A percentile compares a stretch with the other conserved stretches of the same genome.
Evolutionary conservation across 64 coral and sea anemone species (phyloP).

Genomic region (Pachyseris speciosa): DNA sequence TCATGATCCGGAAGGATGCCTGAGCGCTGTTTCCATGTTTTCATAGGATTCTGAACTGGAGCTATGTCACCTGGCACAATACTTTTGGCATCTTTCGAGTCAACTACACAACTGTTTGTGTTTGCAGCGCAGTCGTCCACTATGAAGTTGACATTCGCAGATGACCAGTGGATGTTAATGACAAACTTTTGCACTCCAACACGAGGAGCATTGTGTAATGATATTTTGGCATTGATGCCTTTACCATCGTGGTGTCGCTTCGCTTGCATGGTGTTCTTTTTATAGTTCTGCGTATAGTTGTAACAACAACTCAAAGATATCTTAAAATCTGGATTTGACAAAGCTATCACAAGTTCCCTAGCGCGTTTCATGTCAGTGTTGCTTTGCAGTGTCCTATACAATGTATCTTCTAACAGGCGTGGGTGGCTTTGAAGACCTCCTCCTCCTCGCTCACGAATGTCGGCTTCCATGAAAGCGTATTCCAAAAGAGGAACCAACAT

Average conservation of each 20-base stretch:
- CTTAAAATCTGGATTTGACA: conserved; percentile 45
- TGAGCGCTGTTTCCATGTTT: conserved; percentile 62
- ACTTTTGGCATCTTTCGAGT: conserved; percentile 75
- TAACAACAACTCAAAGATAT: conserved; percentile 59
- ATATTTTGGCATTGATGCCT: conserved; percentile 36
- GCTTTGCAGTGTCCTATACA: conserved; percentile 26
- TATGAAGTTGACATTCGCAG: conserved; percentile 44
- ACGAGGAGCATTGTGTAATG: conserved; percentile 24
- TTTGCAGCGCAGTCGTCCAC: conserved; percentile 47
- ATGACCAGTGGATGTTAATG: conserved; percentile 49
- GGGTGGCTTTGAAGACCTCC: conserved; percentile 29
- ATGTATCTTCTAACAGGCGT: neutral
- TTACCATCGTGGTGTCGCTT: conserved; percentile 62
- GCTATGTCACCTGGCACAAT: conserved; percentile 58
- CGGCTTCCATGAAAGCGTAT: conserved; percentile 15
- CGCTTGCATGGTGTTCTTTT: conserved; percentile 59
- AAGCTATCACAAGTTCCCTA: no score
- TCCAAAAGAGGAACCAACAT: neutral
- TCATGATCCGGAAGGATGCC: conserved; percentile 71
- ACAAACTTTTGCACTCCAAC: conserved; percentile 46
- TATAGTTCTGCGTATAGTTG: conserved; percentile 62
- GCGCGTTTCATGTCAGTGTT: conserved; percentile 30
- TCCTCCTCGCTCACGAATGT: neutral
- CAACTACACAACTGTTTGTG: conserved; percentile 23
- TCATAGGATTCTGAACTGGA: conserved; percentile 67